Evolutionary conservation across 2,888 invertebrate species (phyloP).

Genomic region (Salticus scenicus): DNA sequence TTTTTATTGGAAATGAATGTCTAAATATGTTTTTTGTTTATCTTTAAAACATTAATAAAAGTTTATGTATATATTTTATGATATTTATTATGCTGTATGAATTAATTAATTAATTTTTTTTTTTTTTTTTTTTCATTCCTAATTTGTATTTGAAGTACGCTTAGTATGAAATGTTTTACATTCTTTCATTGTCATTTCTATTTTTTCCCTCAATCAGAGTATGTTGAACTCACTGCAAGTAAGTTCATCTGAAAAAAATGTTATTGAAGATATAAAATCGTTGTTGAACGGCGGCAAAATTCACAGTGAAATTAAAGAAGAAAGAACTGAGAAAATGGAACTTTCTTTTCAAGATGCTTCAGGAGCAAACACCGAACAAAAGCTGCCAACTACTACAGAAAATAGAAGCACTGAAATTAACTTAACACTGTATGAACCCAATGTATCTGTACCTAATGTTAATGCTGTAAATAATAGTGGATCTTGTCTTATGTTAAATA

Average conservation of each 20-base stretch:
- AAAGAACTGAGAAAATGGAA: not conserved
- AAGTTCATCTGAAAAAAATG: not conserved
- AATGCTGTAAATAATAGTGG: not conserved
- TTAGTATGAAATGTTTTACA: not conserved
- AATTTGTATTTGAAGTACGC: too few relatives aligned
- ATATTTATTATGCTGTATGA: too few relatives aligned
- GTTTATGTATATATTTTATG: too few relatives aligned
- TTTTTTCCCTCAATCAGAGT: slow-evolving; percentile 23
- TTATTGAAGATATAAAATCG: not conserved
- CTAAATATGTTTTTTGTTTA: too few relatives aligned
- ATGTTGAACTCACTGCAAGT: slow-evolving; percentile 23
- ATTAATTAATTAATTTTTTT: too few relatives aligned
- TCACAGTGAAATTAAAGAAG: not conserved
- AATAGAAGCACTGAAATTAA: not conserved
- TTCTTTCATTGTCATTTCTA: not conserved
- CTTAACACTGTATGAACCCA: not conserved
- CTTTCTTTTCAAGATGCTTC: not conserved
- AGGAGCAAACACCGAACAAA: not conserved
- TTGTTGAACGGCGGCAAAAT: not conserved
- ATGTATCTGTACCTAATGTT: not conserved
- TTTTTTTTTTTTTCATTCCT: too few relatives aligned
- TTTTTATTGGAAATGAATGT: too few relatives aligned
- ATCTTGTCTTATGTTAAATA: not conserved
- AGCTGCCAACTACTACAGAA: not conserved
- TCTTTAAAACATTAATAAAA: too few relatives aligned